These are phyloP conservation scores for Paguma larvata DNA, from an alignment of 2,797 vertebrate genomes.

Conservation along the genomic window DNA sequence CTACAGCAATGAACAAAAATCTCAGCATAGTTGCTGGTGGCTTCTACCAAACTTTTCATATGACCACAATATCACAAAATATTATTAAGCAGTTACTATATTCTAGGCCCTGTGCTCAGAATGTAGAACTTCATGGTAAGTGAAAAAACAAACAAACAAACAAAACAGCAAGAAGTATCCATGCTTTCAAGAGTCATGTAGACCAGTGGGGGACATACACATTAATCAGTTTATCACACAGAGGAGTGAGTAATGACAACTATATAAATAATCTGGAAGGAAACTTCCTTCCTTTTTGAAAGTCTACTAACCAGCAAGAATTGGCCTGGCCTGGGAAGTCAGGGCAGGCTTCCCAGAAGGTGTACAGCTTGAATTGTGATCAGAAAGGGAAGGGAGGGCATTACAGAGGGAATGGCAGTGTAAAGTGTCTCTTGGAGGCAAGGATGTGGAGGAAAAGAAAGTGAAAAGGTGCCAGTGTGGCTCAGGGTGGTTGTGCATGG, in stretches of 20 bases:
- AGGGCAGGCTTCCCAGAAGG: neutral
- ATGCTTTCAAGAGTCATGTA: neutral
- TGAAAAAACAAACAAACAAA: neutral
- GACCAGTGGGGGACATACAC: neutral
- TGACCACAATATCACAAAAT: neutral
- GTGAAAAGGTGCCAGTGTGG: rapidly evolving
- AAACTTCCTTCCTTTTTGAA: neutral
- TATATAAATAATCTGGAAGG: neutral
- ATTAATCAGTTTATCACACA: neutral
- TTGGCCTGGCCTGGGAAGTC: neutral
- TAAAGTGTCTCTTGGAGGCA: neutral
- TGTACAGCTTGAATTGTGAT: too few relatives aligned
- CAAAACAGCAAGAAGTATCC: neutral
- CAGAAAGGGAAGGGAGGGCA: neutral
- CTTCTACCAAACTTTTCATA: neutral
- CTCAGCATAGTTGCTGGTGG: neutral
- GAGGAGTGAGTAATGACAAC: neutral
- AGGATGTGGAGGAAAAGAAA: neutral
- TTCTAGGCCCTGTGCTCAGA: neutral
- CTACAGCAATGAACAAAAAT: neutral
- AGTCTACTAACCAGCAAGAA: neutral
- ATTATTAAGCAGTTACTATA: neutral
- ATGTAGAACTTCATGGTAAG: too few relatives aligned
- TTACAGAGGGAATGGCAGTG: neutral
- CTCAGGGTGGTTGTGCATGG: neutral